Base-by-base conservation (phyloP, 2,113 vertebrate species). In the Petroica traversi region DNA sequence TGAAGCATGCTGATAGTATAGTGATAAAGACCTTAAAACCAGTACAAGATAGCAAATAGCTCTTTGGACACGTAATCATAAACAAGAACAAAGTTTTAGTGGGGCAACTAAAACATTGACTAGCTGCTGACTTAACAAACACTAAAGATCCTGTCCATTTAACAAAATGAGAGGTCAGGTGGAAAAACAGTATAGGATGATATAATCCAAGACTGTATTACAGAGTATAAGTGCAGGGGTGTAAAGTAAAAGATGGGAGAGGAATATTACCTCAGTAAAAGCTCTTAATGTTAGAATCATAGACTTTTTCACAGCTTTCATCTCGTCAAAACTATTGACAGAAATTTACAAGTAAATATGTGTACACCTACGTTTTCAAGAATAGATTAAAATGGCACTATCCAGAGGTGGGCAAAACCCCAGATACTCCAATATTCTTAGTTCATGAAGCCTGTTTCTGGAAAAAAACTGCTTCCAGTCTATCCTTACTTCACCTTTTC, bases 401-500 rank as follows among this genome's bases (percentile, higher is more conserved):
- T 29, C 40, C 15, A 58, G 54, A 83, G 80, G 33, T 71, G 40
- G 20, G 29, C 23, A 89, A 85, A 92, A 34, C 17, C 54, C 46
- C 54, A 95, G 54, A 79, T 20, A 63, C 28, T 85, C 38, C 19
- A 5, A 83, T 76, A 85, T 75, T 89, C 59, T 82, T 69, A 92
- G 75, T 14, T 89, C 48, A 83, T 63, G 33, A 22, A 58, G 57
- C 10, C 52, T 73, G 15, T 48, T 93, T 84, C 92, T 92, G 67
- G 46, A 89, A 89, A 89, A 68, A 72, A 95, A 86, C 23, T 58
- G 57, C 71, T 92, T 96, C 64, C 52, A 79, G 58, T 34, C 34
- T 92, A 92, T 86, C 93, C 95, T 73, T 36, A 95, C 36, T 89
- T 97, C 98, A 99, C 99, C 99, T 99, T 97, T 98, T 97, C 84